These are phyloP conservation scores for Halichoeres trimaculatus DNA, from an alignment of 2,113 vertebrate genomes.

Conservation along the genomic window DNA sequence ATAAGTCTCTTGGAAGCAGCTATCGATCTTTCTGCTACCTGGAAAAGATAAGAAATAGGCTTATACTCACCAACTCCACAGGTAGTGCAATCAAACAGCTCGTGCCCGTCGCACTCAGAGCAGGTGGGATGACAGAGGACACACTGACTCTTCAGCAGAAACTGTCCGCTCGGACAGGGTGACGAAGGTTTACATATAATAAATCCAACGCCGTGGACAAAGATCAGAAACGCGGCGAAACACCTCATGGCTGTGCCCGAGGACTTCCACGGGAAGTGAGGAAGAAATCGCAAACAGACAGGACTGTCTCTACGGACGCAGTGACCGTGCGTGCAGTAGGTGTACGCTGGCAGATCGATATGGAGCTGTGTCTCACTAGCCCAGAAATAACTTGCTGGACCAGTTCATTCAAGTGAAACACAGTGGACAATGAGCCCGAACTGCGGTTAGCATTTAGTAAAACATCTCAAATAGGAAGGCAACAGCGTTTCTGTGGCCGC, in stretches of 20 bases:
- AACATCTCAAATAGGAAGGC: conserved; percentile 6
- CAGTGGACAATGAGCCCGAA: conserved; percentile 58
- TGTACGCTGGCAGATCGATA: conserved; percentile 52
- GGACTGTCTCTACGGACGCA: conserved; percentile 44
- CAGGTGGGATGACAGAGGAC: conserved; percentile 83
- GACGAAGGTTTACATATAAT: conserved; percentile 57
- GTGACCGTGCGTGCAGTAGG: conserved; percentile 58
- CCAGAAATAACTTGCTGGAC: conserved; percentile 69
- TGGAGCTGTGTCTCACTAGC: conserved; percentile 45
- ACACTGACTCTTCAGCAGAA: conserved; percentile 78
- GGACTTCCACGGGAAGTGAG: conserved; percentile 39
- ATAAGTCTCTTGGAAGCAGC: background rate
- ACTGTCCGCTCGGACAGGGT: conserved; percentile 79
- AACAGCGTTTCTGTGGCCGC: background rate
- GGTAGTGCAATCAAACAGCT: conserved; percentile 81
- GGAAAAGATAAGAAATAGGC: background rate
- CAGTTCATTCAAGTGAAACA: conserved; percentile 62
- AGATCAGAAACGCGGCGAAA: conserved; percentile 38
- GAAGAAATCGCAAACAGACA: background rate
- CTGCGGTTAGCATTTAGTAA: conserved; percentile 43
- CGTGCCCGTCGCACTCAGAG: conserved; percentile 79
- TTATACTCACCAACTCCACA: conserved; percentile 80
- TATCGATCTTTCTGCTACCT: background rate
- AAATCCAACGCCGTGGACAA: conserved; percentile 44
- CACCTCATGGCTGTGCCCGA: conserved; percentile 66